Evolutionary conservation across 1,140 invertebrate genomes (phyloP).

Genomic region (Drosophila sproati): DNA sequence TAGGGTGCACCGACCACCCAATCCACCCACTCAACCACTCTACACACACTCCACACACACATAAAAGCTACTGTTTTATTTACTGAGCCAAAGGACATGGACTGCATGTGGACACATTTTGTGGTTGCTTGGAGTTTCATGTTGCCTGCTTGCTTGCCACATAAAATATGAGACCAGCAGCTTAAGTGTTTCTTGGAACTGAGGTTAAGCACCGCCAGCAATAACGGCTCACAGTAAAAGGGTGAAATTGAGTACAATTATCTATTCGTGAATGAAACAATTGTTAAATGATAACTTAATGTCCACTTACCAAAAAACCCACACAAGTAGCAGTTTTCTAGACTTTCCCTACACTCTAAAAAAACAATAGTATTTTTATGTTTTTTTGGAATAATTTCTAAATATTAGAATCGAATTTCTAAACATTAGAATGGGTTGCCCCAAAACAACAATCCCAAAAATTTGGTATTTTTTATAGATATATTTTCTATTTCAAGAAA

Average conservation of each 20-base stretch:
- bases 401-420: too few relatives aligned
- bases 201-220: slow-evolving; percentile 68
- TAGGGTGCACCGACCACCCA: neutral
- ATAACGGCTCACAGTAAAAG: slow-evolving; percentile 1
- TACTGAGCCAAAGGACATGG: slow-evolving; percentile 29
- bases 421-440: too few relatives aligned
- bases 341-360: neutral
- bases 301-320: neutral
- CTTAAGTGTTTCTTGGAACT: slow-evolving; percentile 57
- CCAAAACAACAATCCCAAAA: too few relatives aligned
- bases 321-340: slow-evolving; percentile 7
- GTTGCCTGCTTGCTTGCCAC: slow-evolving; percentile 30
- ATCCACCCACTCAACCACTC: slow-evolving; percentile 32
- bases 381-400: too few relatives aligned
- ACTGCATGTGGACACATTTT: slow-evolving; percentile 16
- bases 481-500: neutral
- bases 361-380: too few relatives aligned
- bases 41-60: slow-evolving; percentile 46
- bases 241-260: neutral
- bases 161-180: slow-evolving; percentile 58
- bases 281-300: slow-evolving; percentile 13
- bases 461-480: too few relatives aligned
- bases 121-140: slow-evolving; percentile 26
- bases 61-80: slow-evolving; percentile 67
- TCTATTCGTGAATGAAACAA: slow-evolving; percentile 8